These are phyloP conservation scores for Metalampra italica DNA, from an alignment of 2,888 invertebrate genomes.

Conservation along the genomic window DNA sequence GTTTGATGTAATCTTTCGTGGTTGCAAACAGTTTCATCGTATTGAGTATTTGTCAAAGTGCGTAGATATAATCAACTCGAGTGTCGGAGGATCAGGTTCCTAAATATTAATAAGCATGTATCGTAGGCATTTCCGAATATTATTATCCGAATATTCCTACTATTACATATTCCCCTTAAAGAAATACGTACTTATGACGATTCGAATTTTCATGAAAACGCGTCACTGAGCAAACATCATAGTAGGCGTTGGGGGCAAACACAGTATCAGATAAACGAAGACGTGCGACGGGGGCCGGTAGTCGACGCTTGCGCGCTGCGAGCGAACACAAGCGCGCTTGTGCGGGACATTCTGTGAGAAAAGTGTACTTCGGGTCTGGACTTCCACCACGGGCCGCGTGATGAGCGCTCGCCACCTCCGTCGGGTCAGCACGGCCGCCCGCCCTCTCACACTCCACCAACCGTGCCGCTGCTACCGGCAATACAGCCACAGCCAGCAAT, in stretches of 20 bases:
- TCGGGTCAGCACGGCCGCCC: conserved; percentile 40
- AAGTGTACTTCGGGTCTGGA: conserved; percentile 6
- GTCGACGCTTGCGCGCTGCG: conserved; percentile 65
- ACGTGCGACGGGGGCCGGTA: conserved; percentile 39
- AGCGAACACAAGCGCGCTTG: conserved; percentile 40
- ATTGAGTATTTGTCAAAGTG: no score
- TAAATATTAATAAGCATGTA: not conserved
- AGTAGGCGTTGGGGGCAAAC: conserved; percentile 27
- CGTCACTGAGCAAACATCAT: conserved; percentile 55
- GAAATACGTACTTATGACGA: conserved; percentile 20
- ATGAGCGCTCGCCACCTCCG: conserved; percentile 65
- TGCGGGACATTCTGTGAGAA: conserved; percentile 19
- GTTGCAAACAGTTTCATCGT: no score
- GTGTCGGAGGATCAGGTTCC: not conserved
- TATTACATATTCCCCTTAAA: no score
- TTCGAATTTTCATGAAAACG: conserved; percentile 36
- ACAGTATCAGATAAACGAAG: conserved; percentile 47
- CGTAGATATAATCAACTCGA: no score
- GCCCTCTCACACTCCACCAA: conserved; percentile 34
- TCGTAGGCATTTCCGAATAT: not conserved
- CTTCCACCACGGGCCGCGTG: conserved; percentile 17
- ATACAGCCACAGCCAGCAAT: conserved; percentile 54
- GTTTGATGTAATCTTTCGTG: no score
- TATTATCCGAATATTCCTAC: no score
- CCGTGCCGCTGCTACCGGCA: conserved; percentile 45